A percentile compares a stretch with the other conserved stretches of the same genome.
phyloP scores from a whole-genome alignment of 2,797 vertebrate species.

The Moxostoma hubbsi region DNA sequence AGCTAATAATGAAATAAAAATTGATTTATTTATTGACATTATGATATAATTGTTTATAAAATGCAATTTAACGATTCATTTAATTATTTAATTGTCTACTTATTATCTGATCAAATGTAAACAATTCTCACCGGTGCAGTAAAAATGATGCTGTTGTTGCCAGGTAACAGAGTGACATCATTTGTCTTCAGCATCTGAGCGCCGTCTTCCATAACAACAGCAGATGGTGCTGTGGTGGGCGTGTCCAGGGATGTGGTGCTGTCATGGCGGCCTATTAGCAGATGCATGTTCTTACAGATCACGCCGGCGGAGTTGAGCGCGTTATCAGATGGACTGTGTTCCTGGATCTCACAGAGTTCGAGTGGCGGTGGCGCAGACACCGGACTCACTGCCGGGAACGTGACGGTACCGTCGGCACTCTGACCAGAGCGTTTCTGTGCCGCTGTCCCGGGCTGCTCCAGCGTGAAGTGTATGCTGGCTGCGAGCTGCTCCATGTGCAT shows the following conservation, averaged over 20 bases:
- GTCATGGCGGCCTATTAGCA: slow-evolving; percentile 86
- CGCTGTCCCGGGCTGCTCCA: slow-evolving; percentile 83
- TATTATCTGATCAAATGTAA: background rate
- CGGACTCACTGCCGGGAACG: slow-evolving; percentile 73
- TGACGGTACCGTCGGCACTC: slow-evolving; percentile 77
- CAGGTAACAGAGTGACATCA: slow-evolving; percentile 83
- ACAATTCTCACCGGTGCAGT: slow-evolving; percentile 82
- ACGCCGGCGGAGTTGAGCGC: slow-evolving; percentile 86
- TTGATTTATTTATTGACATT: too few relatives aligned
- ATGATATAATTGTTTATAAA: too few relatives aligned
- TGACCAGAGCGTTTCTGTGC: slow-evolving; percentile 72
- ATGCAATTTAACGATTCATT: too few relatives aligned
- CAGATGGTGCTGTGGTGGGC: slow-evolving; percentile 63
- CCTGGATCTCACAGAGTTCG: slow-evolving; percentile 88
- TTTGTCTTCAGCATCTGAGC: slow-evolving; percentile 81
- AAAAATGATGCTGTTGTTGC: slow-evolving; percentile 87
- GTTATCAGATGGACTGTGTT: slow-evolving; percentile 90
- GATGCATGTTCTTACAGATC: slow-evolving; percentile 92
- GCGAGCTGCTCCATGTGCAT: slow-evolving; percentile 86
- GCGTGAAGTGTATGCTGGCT: slow-evolving; percentile 86
- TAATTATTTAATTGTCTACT: background rate
- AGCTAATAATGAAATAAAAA: too few relatives aligned
- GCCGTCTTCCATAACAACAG: slow-evolving; percentile 82
- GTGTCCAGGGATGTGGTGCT: slow-evolving; percentile 79
- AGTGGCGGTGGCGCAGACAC: slow-evolving; percentile 66